These are phyloP conservation scores for Nemotelus pantherinus DNA, from an alignment of 2,888 invertebrate species.

Conservation along the genomic window DNA sequence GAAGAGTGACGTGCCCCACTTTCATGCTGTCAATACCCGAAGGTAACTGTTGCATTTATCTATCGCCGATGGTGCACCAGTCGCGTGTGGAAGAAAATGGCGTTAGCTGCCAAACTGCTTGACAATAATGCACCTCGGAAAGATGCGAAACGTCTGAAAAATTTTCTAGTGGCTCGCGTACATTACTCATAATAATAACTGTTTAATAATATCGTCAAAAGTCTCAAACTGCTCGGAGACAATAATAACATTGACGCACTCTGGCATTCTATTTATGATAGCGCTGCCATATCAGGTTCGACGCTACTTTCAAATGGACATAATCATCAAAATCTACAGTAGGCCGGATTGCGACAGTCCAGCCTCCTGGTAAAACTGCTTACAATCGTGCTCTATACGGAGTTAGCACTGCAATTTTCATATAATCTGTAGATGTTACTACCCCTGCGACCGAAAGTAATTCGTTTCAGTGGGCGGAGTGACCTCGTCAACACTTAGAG, in stretches of 20 bases:
- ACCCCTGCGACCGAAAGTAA: constrained; percentile 13
- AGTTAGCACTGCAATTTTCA: constrained; percentile 19
- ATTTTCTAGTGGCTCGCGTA: constrained; percentile 67
- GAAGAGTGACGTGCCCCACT: constrained; percentile 34
- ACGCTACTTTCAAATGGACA: constrained; percentile 62
- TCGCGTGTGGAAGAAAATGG: constrained; percentile 84
- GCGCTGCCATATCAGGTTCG: constrained; percentile 72
- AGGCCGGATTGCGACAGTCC: constrained; percentile 36
- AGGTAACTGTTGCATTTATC: constrained; percentile 44
- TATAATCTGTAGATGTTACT: not conserved
- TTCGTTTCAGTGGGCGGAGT: constrained; percentile 23
- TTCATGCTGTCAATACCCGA: constrained; percentile 29
- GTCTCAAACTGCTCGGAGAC: constrained; percentile 49
- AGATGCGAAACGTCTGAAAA: constrained; percentile 76
- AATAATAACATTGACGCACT: constrained; percentile 64
- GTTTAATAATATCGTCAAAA: not conserved
- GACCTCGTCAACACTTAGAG: not conserved
- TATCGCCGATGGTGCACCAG: constrained; percentile 46
- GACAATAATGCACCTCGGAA: constrained; percentile 78
- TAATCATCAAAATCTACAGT: constrained; percentile 39
- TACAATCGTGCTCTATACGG: constrained; percentile 29
- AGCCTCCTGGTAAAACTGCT: constrained; percentile 48
- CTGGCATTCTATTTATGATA: constrained; percentile 68
- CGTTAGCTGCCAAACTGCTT: constrained; percentile 86
- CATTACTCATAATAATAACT: not conserved